phyloP scores from a whole-genome alignment of 2,113 vertebrate species.

The Rana temporaria region DNA sequence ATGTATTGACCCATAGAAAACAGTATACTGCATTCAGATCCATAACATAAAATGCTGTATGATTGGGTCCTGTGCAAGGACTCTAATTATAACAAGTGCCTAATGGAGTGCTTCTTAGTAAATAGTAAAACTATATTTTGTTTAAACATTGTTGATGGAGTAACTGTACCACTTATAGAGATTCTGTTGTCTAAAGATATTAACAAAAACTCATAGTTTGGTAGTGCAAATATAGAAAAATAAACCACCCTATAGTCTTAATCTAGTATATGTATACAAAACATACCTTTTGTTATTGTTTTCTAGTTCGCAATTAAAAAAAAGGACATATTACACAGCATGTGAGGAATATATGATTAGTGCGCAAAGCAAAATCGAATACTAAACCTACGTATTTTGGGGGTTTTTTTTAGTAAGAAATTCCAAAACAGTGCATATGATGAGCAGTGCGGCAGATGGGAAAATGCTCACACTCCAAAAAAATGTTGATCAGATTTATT shows the following conservation, averaged over 20 bases:
- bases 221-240: background rate
- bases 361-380: slow-evolving; percentile 60
- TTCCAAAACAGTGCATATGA: slow-evolving; percentile 74
- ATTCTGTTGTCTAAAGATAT: too few species aligned
- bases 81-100: too few species aligned
- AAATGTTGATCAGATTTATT: slow-evolving; percentile 73
- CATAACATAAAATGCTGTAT: too few species aligned
- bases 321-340: slow-evolving; percentile 59
- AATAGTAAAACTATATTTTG: too few species aligned
- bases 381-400: slow-evolving; percentile 61
- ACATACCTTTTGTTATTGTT: slow-evolving; percentile 32
- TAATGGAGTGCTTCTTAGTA: too few species aligned
- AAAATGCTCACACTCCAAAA: slow-evolving; percentile 70
- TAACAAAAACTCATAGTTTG: background rate
- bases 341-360: slow-evolving; percentile 55
- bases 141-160: too few species aligned
- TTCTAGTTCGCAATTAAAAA: slow-evolving; percentile 66
- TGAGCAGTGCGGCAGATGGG: slow-evolving; percentile 73
- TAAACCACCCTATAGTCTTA: background rate
- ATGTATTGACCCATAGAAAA: too few species aligned
- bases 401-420: slow-evolving; percentile 64
- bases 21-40: too few species aligned
- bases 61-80: too few species aligned
- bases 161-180: too few species aligned
- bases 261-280: background rate